These are phyloP conservation scores for Huso huso DNA, from an alignment of 2,797 vertebrate species.

Conservation along the genomic window DNA sequence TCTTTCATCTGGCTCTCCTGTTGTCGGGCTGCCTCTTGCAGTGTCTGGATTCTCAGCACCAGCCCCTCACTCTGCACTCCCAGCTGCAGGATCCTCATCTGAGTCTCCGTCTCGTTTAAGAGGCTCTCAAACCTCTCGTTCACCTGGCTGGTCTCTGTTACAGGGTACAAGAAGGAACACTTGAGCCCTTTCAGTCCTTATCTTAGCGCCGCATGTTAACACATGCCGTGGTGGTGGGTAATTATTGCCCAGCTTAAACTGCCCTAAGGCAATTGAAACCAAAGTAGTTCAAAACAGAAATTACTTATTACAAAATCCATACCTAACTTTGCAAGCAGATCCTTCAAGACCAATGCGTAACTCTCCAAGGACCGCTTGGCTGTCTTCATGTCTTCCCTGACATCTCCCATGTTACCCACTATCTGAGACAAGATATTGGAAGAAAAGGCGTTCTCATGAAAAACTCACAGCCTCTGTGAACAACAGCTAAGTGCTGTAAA, in stretches of 20 bases:
- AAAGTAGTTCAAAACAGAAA: not conserved
- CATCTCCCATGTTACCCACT: slow-evolving; percentile 39
- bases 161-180: slow-evolving; percentile 15
- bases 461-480: too few species aligned
- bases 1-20: slow-evolving; percentile 62
- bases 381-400: slow-evolving; percentile 58
- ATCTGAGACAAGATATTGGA: slow-evolving; percentile 43
- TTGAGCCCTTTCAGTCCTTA: too few species aligned
- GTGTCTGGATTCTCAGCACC: slow-evolving; percentile 58
- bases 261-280: too few species aligned
- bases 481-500: too few species aligned
- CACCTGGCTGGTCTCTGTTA: slow-evolving; percentile 44
- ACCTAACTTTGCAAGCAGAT: slow-evolving; percentile 73
- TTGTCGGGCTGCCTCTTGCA: slow-evolving; percentile 57
- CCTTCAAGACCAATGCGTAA: slow-evolving; percentile 54
- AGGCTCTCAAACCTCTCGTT: slow-evolving; percentile 42
- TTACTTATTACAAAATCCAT: slow-evolving; percentile 30
- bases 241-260: too few species aligned
- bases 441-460: not conserved
- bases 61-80: slow-evolving; percentile 56
- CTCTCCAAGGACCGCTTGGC: slow-evolving; percentile 61
- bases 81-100: slow-evolving; percentile 57
- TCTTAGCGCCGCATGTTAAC: too few species aligned
- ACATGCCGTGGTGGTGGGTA: too few species aligned
- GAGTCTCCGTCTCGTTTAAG: slow-evolving; percentile 56